Percentiles rank a stretch among this genome's conserved stretches.
phyloP scores from a whole-genome alignment of 2,113 vertebrate species.

The Equus przewalskii region DNA sequence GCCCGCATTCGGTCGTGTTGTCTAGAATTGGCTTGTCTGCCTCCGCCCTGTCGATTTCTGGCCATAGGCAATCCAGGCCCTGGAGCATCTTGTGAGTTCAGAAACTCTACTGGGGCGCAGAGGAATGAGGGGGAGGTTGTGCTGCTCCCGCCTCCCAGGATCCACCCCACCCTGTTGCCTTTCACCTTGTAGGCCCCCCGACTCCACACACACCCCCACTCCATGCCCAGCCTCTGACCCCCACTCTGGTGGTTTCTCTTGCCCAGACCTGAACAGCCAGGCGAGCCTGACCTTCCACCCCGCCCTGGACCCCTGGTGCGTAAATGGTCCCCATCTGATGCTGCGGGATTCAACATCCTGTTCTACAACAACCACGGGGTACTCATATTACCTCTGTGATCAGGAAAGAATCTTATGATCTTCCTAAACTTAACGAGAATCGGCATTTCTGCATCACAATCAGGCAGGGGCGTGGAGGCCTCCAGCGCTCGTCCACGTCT shows the following conservation, averaged over 20 bases:
- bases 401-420: not conserved
- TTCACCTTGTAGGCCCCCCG: too few relatives aligned
- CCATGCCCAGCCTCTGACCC: not conserved
- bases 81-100: not conserved
- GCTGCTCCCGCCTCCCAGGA: not conserved
- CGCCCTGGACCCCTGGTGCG: not conserved
- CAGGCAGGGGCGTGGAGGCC: not conserved
- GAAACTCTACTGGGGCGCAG: not conserved
- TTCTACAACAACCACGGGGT: not conserved
- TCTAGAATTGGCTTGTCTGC: not conserved
- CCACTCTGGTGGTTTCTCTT: not conserved
- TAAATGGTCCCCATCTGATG: not conserved
- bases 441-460: not conserved
- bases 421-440: not conserved
- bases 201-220: too few relatives aligned
- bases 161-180: not conserved
- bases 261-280: not conserved
- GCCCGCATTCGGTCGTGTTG: rapidly evolving
- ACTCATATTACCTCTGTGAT: not conserved
- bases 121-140: not conserved
- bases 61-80: rapidly evolving
- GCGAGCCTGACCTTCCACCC: not conserved
- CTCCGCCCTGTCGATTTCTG: not conserved
- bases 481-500: not conserved
- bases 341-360: too few relatives aligned